A percentile compares a stretch with the other conserved stretches of the same genome.
These are phyloP conservation scores for Meleagris gallopavo DNA, from an alignment of 2,113 vertebrate genomes.

Conservation along the genomic window DNA sequence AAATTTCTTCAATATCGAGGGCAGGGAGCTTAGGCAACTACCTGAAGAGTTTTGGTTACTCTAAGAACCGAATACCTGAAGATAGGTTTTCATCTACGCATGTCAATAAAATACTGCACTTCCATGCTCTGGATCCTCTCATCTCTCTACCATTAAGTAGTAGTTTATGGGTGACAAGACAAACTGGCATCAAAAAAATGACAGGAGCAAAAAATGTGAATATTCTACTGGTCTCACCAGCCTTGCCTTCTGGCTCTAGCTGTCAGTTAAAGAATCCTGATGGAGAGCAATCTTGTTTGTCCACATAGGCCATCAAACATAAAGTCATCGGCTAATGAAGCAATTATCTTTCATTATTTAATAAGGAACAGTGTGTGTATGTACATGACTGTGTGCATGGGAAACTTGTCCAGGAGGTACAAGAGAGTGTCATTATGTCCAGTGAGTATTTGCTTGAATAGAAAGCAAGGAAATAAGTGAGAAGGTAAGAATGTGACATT, in stretches of 20 bases:
- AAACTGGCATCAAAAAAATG: background rate
- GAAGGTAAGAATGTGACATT: background rate
- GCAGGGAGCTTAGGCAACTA: background rate
- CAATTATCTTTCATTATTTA: slow-evolving; percentile 7
- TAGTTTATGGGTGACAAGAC: background rate
- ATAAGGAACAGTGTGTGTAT: background rate
- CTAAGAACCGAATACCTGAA: background rate
- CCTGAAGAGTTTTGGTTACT: background rate
- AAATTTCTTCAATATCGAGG: background rate
- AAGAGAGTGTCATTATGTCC: background rate
- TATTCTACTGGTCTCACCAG: background rate
- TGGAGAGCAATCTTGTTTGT: background rate
- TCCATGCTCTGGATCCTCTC: background rate
- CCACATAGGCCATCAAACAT: background rate
- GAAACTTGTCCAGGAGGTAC: background rate
- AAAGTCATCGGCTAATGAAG: background rate
- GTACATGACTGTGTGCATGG: background rate
- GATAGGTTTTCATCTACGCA: background rate
- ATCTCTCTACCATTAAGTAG: background rate
- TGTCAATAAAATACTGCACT: background rate
- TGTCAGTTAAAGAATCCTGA: background rate
- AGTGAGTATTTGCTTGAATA: background rate
- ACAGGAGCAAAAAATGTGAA: background rate
- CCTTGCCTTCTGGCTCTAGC: background rate
- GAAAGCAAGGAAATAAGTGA: background rate